A percentile compares a stretch with the other conserved stretches of the same genome.
Conservation (phyloP, 2,888 invertebrate species). For the Cinara cedri region DNA sequence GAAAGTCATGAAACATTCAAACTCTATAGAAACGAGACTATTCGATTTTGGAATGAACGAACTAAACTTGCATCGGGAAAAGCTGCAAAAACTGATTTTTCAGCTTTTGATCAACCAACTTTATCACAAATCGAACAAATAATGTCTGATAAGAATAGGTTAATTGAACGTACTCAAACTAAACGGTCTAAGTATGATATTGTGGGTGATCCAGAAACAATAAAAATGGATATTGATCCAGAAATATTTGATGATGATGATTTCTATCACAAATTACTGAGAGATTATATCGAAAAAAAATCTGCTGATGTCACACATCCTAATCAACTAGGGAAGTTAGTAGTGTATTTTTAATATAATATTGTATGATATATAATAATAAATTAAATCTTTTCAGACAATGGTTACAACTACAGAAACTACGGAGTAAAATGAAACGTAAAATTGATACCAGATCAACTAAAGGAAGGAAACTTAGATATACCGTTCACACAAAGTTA, state of each 20-base stretch:
- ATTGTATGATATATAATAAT: neutral
- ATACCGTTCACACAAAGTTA: constrained; percentile 82
- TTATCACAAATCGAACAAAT: constrained; percentile 85
- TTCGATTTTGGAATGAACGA: constrained; percentile 95
- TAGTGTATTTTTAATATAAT: neutral
- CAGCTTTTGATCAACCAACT: constrained; percentile 66
- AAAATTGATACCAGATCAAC: constrained; percentile 93
- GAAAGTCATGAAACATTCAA: constrained; percentile 70
- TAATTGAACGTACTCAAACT: constrained; percentile 79
- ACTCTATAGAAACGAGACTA: constrained; percentile 76
- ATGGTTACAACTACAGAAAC: constrained; percentile 89
- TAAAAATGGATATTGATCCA: constrained; percentile 69
- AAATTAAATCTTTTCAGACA: constrained; percentile 66
- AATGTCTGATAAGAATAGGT: constrained; percentile 76
- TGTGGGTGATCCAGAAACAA: constrained; percentile 66
- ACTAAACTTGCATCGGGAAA: constrained; percentile 75
- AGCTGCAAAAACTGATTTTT: constrained; percentile 70
- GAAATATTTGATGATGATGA: constrained; percentile 97
- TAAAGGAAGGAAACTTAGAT: constrained; percentile 90
- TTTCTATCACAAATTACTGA: constrained; percentile 91
- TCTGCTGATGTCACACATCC: constrained; percentile 83
- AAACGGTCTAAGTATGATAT: constrained; percentile 77
- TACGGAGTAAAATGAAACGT: constrained; percentile 88
- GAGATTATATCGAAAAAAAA: constrained; percentile 91
- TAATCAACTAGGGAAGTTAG: constrained; percentile 74